These are phyloP conservation scores for Sycophila sp. DNA, from an alignment of 1,140 invertebrate genomes.

Conservation along the genomic window DNA sequence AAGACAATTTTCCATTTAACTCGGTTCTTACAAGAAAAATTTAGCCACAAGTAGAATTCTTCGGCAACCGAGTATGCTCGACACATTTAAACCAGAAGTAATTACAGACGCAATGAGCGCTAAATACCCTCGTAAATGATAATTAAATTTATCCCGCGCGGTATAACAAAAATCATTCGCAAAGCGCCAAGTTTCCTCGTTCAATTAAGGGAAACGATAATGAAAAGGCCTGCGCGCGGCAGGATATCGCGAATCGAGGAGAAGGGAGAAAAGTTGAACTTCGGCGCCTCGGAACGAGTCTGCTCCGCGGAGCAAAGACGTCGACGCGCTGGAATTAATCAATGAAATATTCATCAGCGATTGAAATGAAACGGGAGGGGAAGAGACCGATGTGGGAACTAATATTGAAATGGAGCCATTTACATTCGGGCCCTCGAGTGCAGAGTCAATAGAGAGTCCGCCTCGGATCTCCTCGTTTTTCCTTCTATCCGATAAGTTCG, in stretches of 20 bases:
- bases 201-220: background rate
- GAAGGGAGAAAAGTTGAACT: background rate
- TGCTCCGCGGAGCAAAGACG: background rate
- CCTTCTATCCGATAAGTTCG: no score
- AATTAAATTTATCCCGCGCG: background rate
- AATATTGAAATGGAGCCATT: conserved; percentile 18
- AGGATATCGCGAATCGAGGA: background rate
- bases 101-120: no score
- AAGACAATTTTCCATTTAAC: no score
- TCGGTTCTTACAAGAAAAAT: no score
- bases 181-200: no score
- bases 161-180: no score
- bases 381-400: background rate
- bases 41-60: no score
- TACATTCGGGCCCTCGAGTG: background rate
- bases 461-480: no score
- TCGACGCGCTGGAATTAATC: background rate
- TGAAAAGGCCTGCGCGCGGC: no score
- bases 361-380: background rate
- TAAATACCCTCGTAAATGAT: no score
- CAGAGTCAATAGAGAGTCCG: conserved; percentile 20
- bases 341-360: conserved; percentile 22
- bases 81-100: no score
- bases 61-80: no score
- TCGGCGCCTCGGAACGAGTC: background rate